These are phyloP conservation scores for Pteropus alecto DNA, from an alignment of 2,113 vertebrate species.

Conservation along the genomic window DNA sequence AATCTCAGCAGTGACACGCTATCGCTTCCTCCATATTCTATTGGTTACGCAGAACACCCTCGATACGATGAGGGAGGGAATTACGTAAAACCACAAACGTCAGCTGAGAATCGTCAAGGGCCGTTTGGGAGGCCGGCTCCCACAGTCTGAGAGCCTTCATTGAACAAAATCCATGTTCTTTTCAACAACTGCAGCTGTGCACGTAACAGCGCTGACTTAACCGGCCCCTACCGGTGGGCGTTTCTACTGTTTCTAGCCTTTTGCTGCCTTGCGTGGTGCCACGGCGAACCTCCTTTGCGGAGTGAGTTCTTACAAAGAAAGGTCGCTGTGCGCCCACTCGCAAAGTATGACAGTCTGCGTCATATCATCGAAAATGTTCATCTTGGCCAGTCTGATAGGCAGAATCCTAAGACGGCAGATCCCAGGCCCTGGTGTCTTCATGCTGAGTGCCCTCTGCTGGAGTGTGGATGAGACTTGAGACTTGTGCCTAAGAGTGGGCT, in stretches of 20 bases:
- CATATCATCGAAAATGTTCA: neutral
- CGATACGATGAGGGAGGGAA: neutral
- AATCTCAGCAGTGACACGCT: neutral
- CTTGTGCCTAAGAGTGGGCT: neutral
- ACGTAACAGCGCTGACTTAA: neutral
- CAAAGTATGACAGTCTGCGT: neutral
- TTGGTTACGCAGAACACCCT: neutral
- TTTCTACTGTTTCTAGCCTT: neutral
- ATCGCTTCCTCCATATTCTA: neutral
- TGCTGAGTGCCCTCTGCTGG: neutral
- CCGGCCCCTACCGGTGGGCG: neutral
- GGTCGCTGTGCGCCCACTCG: no score
- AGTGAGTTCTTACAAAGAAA: neutral
- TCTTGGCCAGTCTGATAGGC: neutral
- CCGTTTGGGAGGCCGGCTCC: neutral
- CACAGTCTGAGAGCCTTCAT: neutral
- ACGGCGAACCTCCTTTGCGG: neutral
- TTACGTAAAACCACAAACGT: neutral
- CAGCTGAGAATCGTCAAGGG: neutral
- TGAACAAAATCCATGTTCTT: neutral
- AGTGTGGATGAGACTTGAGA: neutral
- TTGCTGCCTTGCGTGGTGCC: neutral
- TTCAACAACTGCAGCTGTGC: neutral
- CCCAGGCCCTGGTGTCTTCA: neutral
- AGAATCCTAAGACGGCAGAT: neutral